Evolutionary conservation across 2,888 invertebrate genomes (phyloP).

Genomic region (Hybos culiciformis): DNA sequence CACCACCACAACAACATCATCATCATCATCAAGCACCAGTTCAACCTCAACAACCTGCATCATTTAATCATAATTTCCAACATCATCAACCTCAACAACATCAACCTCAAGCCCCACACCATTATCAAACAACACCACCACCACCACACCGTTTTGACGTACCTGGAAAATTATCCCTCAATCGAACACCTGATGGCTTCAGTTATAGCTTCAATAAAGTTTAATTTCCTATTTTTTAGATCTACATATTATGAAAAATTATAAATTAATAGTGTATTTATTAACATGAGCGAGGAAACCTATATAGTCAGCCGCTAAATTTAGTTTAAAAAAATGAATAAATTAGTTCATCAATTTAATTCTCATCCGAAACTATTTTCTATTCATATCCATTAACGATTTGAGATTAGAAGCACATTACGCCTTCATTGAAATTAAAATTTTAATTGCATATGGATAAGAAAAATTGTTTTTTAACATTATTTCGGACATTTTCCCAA

Average conservation of each 20-base stretch:
- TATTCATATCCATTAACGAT: no score
- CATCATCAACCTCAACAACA: conserved; percentile 37
- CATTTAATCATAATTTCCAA: conserved; percentile 25
- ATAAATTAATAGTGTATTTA: no score
- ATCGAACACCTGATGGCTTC: conserved; percentile 77
- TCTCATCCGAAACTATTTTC: no score
- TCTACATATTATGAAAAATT: not conserved
- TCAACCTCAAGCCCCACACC: conserved; percentile 28
- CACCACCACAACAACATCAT: conserved; percentile 19
- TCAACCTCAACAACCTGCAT: conserved; percentile 23
- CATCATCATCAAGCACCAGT: conserved; percentile 21
- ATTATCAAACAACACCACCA: conserved; percentile 45
- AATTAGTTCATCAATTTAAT: no score
- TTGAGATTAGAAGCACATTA: no score
- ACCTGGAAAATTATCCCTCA: conserved; percentile 72
- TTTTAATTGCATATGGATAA: no score
- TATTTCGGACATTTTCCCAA: no score
- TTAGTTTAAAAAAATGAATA: no score
- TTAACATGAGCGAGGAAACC: no score
- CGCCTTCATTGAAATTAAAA: no score
- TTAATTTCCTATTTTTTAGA: conserved; percentile 14
- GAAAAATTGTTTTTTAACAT: no score
- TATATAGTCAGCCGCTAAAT: no score
- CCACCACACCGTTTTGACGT: conserved; percentile 65
- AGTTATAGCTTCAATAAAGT: conserved; percentile 71